These are phyloP conservation scores for Zaprionus vittiger DNA, from an alignment of 1,140 invertebrate genomes.

Conservation along the genomic window DNA sequence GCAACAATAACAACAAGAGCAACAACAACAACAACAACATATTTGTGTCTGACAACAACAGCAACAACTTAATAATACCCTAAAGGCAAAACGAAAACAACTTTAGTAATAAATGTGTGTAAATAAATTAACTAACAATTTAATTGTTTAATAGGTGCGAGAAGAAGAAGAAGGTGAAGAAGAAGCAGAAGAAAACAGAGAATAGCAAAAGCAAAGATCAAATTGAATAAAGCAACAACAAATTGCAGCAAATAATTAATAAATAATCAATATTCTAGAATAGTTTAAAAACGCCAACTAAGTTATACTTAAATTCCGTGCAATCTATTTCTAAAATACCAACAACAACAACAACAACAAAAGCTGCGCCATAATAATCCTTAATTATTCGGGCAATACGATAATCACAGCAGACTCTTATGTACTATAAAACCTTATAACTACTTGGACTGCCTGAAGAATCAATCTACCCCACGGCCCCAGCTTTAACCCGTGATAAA, in stretches of 20 bases:
- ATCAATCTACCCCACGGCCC: background rate
- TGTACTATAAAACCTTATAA: slow-evolving; percentile 17
- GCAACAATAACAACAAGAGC: slow-evolving; percentile 8
- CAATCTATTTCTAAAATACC: slow-evolving; percentile 82
- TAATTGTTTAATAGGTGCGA: slow-evolving; percentile 73
- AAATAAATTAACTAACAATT: slow-evolving; percentile 68
- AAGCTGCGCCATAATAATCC: slow-evolving; percentile 48
- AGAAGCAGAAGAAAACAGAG: slow-evolving; percentile 24
- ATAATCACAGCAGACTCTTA: slow-evolving; percentile 41
- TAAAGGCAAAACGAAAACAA: slow-evolving; percentile 17
- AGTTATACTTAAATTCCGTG: slow-evolving; percentile 72
- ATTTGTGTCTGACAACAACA: slow-evolving; percentile 42
- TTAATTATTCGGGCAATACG: slow-evolving; percentile 14
- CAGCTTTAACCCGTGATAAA: slow-evolving; percentile 68
- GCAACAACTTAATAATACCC: slow-evolving; percentile 34
- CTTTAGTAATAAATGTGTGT: slow-evolving; percentile 61
- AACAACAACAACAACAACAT: slow-evolving; percentile 18
- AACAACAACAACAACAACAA: slow-evolving; percentile 49
- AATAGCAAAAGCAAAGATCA: background rate
- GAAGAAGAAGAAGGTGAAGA: slow-evolving; percentile 6
- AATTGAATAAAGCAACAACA: background rate
- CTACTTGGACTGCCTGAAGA: slow-evolving; percentile 46
- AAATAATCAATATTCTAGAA: slow-evolving; percentile 72
- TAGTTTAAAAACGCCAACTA: slow-evolving; percentile 65
- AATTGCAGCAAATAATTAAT: slow-evolving; percentile 27